Evolutionary conservation across 1,140 invertebrate genomes (phyloP), one percentile per base, ranked within the genome.

Genomic region (Xylocopa sonorina): DNA sequence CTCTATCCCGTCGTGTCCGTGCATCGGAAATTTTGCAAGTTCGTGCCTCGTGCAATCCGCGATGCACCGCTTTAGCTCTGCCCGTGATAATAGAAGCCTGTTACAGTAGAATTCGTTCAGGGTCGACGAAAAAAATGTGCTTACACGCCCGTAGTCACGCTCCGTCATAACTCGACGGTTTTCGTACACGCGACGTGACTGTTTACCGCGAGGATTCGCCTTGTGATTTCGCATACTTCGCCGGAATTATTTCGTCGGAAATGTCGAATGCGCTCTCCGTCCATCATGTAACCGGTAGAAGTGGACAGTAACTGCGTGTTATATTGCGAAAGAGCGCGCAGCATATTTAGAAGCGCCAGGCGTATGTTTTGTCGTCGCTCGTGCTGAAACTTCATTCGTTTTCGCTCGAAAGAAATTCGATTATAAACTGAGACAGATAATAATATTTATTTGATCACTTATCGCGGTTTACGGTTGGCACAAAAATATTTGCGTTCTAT

Each of bases 101-200:
- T 27, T 69, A 41, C 18, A 57, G 32, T 69, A 69, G 67, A 69
- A 69, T 57, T 55, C 51, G 67, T 69, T 69, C 67, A 69, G 51
- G 67, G 67, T 55, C 67, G 67, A 29, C 27, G 50, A 41, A 43
- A 55, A 68, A 69, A 69, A 67, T 67, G 64, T 32, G 64, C 64
- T 67, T 67, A 67, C 50, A 55, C 32, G 24, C 34, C 55, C 32
- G 16, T 21, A 43, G 51, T 57, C 67, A 57, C 67, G 67, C 32
- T 69, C 16, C 32, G 67, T 10, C 38, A n/a, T 53, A n/a, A 38
- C 24, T 41, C 50, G 51, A 69, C 51, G 21, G n/a, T n/a, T 69
- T 69, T 69, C 50, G 43, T 50, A 55, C 67, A 41, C 50, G 67
- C 67, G 50, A 69, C 67, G 51, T 57, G 67, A 57, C 50, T 38